phyloP scores from a whole-genome alignment of 2,113 vertebrate species.

The Phocoena sinus region DNA sequence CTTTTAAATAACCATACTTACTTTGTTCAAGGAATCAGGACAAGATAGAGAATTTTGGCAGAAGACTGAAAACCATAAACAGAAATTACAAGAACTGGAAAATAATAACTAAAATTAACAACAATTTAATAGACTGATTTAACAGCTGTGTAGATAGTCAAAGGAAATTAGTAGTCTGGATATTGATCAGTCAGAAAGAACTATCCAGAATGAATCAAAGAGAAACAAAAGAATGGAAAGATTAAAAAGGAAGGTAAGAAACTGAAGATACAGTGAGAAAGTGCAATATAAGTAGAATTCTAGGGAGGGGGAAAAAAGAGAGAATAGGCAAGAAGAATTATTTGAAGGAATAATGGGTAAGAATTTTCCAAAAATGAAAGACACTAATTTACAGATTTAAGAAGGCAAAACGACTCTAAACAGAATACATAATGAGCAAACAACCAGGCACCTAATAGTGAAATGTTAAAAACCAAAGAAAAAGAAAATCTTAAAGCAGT shows the following conservation, averaged over 20 bases:
- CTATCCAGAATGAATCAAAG: not conserved
- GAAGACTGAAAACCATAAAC: not conserved
- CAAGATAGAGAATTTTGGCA: not conserved
- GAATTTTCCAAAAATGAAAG: not conserved
- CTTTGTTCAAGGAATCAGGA: conserved; percentile 11
- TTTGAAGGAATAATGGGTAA: not conserved
- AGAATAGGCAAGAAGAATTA: not conserved
- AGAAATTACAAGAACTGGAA: not conserved
- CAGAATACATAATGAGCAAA: not conserved
- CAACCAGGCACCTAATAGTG: not conserved
- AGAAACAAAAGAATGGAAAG: not conserved
- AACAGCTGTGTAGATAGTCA: not conserved
- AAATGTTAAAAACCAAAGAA: conserved; percentile 10
- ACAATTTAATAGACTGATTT: not conserved
- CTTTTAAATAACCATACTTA: not conserved
- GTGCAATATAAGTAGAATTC: not conserved
- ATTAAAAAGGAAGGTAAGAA: not conserved
- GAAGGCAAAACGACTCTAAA: not conserved
- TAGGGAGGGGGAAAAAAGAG: not conserved
- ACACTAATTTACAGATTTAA: conserved; percentile 7
- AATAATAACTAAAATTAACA: not conserved
- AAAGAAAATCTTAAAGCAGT: not conserved
- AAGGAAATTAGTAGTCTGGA: not conserved
- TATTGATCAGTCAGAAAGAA: not conserved
- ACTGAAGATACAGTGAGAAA: not conserved